A percentile compares a stretch with the other conserved stretches of the same genome.
Evolutionary conservation across 2,797 vertebrate genomes (phyloP).

Genomic region (Phoxinus dragarum): DNA sequence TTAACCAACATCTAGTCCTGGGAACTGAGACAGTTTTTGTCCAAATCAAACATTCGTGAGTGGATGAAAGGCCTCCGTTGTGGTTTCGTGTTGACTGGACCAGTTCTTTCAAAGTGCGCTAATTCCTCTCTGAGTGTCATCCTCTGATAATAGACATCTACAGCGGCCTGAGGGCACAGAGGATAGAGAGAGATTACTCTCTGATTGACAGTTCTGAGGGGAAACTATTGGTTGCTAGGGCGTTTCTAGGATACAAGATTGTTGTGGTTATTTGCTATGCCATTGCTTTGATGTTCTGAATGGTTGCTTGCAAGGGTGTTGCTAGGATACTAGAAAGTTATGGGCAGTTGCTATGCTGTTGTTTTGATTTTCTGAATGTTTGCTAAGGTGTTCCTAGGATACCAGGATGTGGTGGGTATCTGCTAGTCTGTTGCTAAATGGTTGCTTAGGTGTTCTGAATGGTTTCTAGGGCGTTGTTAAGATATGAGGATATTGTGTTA

Average conservation of each 20-base stretch:
- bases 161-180: not conserved
- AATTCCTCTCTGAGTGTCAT: conserved; percentile 42
- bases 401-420: not conserved
- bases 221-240: not conserved
- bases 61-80: conserved; percentile 61
- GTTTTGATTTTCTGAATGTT: not conserved
- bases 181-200: not conserved
- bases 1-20: conserved; percentile 35
- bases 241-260: not conserved
- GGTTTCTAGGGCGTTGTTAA: not conserved
- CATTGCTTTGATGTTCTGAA: not conserved
- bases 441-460: not conserved
- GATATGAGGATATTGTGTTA: not conserved
- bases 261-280: not conserved
- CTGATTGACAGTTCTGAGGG: not conserved
- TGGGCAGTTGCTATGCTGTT: not conserved
- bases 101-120: conserved; percentile 58
- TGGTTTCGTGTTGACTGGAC: conserved; percentile 64
- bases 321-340: not conserved
- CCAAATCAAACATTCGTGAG: conserved; percentile 25
- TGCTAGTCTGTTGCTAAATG: not conserved
- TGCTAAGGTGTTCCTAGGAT: not conserved
- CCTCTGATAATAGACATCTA: conserved; percentile 58
- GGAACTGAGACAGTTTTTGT: conserved; percentile 53
- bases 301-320: not conserved